Conservation (phyloP, 2,113 vertebrate genomes). For the Microtus ochrogaster region DNA sequence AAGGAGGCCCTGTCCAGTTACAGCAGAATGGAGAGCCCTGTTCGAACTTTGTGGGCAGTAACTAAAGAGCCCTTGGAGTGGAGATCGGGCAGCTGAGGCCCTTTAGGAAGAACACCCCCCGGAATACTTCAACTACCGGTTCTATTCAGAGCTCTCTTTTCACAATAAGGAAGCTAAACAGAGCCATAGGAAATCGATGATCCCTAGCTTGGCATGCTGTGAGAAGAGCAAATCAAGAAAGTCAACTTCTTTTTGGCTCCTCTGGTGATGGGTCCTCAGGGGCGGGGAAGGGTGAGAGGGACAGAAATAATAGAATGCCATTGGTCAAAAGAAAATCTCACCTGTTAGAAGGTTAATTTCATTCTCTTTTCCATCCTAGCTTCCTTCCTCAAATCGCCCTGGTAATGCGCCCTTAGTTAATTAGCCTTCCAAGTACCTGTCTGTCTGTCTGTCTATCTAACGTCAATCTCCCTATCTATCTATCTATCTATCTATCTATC, state of each 20-base stretch:
- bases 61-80: neutral
- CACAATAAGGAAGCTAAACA: neutral
- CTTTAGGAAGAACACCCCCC: neutral
- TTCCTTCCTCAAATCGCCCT: neutral
- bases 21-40: neutral
- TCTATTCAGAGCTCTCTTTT: neutral
- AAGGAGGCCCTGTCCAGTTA: neutral
- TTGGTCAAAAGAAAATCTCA: neutral
- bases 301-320: neutral
- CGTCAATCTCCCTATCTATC: no score
- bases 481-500: no score
- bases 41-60: neutral
- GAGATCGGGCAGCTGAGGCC: neutral
- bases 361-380: neutral
- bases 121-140: neutral
- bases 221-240: neutral
- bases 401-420: neutral
- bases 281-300: fast-evolving
- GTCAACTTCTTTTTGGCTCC: neutral
- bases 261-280: neutral
- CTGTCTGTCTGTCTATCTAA: neutral
- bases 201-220: neutral
- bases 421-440: neutral
- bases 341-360: neutral
- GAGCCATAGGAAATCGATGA: neutral